Percentiles rank a stretch among this genome's conserved stretches.
phyloP scores from a whole-genome alignment of 2,888 invertebrate genomes.

The Glyphotaelius pellucidus region DNA sequence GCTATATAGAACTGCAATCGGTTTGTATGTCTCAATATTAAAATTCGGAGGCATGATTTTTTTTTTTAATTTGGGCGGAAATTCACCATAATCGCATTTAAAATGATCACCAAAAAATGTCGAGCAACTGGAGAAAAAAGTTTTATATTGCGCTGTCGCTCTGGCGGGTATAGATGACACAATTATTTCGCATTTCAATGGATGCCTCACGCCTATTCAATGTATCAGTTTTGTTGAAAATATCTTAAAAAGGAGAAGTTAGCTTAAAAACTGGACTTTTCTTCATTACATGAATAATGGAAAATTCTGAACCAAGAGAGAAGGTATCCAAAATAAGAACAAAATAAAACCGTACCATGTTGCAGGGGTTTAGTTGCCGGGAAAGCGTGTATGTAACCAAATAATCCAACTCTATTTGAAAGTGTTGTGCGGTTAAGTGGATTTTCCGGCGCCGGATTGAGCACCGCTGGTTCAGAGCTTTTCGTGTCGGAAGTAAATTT shows the following conservation, averaged over 20 bases:
- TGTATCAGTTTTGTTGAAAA: background rate
- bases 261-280: background rate
- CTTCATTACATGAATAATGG: background rate
- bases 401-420: slow-evolving; percentile 5
- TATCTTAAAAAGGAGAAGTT: background rate
- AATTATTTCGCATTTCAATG: background rate
- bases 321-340: background rate
- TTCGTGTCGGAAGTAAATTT: slow-evolving; percentile 56
- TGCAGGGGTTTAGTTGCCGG: background rate
- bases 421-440: background rate
- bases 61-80: too few species aligned
- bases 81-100: too few species aligned
- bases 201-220: background rate
- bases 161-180: too few species aligned
- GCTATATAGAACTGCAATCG: too few species aligned
- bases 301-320: background rate
- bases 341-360: background rate
- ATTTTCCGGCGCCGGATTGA: background rate
- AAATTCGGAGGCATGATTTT: too few species aligned
- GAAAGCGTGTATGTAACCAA: background rate
- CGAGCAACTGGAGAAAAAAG: too few species aligned
- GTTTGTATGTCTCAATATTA: too few species aligned
- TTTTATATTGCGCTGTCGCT: too few species aligned
- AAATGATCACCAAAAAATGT: too few species aligned
- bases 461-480: slow-evolving; percentile 42